Evolutionary conservation across 1,140 invertebrate genomes (phyloP), one percentile per base, ranked within the genome.

Genomic region (Eubasilissa regina): DNA sequence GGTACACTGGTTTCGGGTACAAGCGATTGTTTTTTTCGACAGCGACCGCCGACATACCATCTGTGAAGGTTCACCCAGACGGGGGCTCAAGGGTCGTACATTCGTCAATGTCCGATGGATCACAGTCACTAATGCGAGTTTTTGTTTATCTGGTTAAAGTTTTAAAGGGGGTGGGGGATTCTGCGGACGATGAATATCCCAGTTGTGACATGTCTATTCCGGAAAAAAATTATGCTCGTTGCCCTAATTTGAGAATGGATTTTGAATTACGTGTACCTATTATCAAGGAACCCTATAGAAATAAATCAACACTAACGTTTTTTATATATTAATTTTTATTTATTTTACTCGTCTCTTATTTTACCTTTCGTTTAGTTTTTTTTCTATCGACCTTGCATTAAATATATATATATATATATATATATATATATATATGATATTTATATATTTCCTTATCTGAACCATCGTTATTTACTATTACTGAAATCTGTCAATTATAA

Each of bases 111-210:
- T 79, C 77, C 19, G 15, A 35, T 48, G 70, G 68, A 15, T 51
- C 25, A 43, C 68, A 53, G 12, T 44, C 47, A 73, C 66, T 79
- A 79, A 73, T 79, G 77, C 55, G 77, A 78, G 55, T 74, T 74
- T 79, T 79, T 79, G 68, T 79, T 79, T 73, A 79, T 73, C 48
- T 43, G 43, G 64, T 51, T 64, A 77, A 64, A 77, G 75, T 77
- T 77, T 66, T 19, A 70, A 58, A 35, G 64, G 62, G 64, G 44
- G 25, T 51, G 62, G 64, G 44, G 25, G 6, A 1, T 12, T 64
- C 15, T 44, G 48, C 21, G 76, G 62, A 45, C 64, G 70, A 13
- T 56, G 48, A 56, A 51, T 53, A 51, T 77, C 64, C 19, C 44
- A 45, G 76, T 17, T 58, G n/a, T 70, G 62, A 51, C 60, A 64